Conservation (phyloP, 2,113 vertebrate species). For the Zootoca vivipara region DNA sequence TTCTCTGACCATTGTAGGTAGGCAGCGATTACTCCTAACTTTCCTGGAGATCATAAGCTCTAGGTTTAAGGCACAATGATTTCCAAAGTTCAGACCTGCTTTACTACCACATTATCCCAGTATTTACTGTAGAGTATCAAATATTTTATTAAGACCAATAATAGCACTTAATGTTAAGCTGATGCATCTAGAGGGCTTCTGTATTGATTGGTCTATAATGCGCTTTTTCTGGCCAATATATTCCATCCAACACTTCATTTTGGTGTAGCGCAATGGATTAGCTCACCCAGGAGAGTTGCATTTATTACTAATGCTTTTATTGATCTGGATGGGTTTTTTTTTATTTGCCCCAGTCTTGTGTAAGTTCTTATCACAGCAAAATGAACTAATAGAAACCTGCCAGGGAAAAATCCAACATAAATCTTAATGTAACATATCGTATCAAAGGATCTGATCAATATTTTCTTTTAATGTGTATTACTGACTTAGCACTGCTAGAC, state of each 20-base stretch:
- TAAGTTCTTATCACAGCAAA: constrained; percentile 41
- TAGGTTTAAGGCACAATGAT: neutral
- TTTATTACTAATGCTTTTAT: constrained; percentile 69
- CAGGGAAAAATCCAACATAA: constrained; percentile 16
- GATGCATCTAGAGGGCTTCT: constrained; percentile 26
- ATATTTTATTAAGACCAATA: constrained; percentile 21
- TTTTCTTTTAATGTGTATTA: constrained; percentile 17
- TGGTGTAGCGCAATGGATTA: constrained; percentile 44
- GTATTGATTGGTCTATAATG: constrained; percentile 35
- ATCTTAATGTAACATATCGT: neutral
- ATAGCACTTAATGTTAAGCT: constrained; percentile 43
- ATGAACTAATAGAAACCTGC: constrained; percentile 21
- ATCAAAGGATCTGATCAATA: constrained; percentile 49
- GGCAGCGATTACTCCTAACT: neutral
- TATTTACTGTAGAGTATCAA: constrained; percentile 11
- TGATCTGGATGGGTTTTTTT: constrained; percentile 40
- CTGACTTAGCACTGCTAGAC: constrained; percentile 36
- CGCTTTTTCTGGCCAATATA: constrained; percentile 42
- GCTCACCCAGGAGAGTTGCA: constrained; percentile 40
- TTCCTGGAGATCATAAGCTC: neutral
- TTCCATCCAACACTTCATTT: constrained; percentile 55
- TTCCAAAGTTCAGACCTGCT: neutral
- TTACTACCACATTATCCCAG: neutral
- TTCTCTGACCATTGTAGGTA: neutral
- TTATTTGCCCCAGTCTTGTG: constrained; percentile 54